Base-by-base conservation (phyloP, 2,113 vertebrate species). In the Chrysochloris asiatica region DNA sequence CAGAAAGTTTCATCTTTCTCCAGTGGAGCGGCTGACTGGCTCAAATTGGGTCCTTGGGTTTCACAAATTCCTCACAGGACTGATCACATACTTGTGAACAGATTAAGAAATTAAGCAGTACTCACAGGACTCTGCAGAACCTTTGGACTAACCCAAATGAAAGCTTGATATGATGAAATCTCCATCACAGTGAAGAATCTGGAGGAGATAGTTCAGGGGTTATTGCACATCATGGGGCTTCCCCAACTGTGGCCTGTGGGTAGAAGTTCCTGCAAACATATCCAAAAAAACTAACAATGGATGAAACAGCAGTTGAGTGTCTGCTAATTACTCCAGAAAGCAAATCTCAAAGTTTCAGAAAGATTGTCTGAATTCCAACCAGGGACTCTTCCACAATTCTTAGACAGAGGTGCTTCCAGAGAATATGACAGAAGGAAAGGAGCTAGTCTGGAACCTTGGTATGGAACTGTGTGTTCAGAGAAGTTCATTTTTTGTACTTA, bases 51-150 rank as follows among this genome's bases (percentile, higher is more conserved):
- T n/a, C n/a, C n/a, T n/a, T n/a, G n/a, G n/a, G n/a, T n/a, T n/a
- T n/a, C n/a, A n/a, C n/a, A n/a, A n/a, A n/a, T 88, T 80, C 72
- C 38, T 87, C 52, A 54, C 13, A 82, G 67, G 86, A 73, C 28
- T 75, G 6, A 24, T 36, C 19, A 63, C 10, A 41, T 28, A 36
- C 16, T 71, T 48, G 33, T 59, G 45, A 76, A 52, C 21, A 9
- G 83, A 83, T 45, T 26, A 63, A 50, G 65, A 48, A 48, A 38
- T 75, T 26, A 56, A 77, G 14, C 67, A 61, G 26, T 10, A 19
- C 41, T 59, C 36, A 8, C 24, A 47, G 76, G 12, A 59, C 21
- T 36, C 73, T 56, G 10, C 10, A 28, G 72, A 67, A 54, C 81
- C 47, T 33, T 59, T 61, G 54, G 56, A 24, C 72, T 65, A 83